Evolutionary conservation across 2,888 invertebrate species (phyloP), one percentile per base, ranked within the genome.

Genomic region (Amblyjoppa proteus): DNA sequence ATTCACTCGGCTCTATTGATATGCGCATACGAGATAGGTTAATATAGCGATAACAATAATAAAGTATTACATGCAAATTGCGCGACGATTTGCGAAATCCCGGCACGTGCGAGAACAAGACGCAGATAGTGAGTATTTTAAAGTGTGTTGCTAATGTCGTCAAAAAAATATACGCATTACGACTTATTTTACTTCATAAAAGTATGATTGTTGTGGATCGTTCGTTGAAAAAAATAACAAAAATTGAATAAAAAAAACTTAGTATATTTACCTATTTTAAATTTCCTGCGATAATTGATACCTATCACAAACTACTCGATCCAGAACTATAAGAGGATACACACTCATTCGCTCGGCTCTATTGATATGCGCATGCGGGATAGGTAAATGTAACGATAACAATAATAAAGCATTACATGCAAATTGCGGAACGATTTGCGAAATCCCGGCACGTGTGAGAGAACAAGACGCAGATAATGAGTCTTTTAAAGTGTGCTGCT

Each of bases 11-110:
- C 20, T 56, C 9, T 25, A 25, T 11, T 25, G 56, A 56, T 56
- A 3, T 3, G 25, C 25, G 20, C 11, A 56, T 25, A 56, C 20
- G 56, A 3, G 38, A 45, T 28, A 13, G 45, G 20, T 45, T 69
- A 58, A 49, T 68, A 56, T 58, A 31, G 38, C 49, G 16, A 20
- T n/a, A 20, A 16, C 6, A 38, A 66, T 49, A 69, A 53, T 53
- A 49, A 16, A 34, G 81, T 76, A 20, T 69, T 61, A 73, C 38
- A 25, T 3, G 28, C 25, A 25, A 28, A 78, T 28, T 77, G 68
- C 68, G 77, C 76, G 77, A 84, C 77, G 77, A 77, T 84, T 77
- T 81, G 81, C 84, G 34, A 84, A 76, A 75, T 75, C 53, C 25
- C 64, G 53, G 68, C 76, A 71, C 64, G 80, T 76, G 76, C 45